phyloP scores from a whole-genome alignment of 1,140 invertebrate genomes.

The Drosophila lini region DNA sequence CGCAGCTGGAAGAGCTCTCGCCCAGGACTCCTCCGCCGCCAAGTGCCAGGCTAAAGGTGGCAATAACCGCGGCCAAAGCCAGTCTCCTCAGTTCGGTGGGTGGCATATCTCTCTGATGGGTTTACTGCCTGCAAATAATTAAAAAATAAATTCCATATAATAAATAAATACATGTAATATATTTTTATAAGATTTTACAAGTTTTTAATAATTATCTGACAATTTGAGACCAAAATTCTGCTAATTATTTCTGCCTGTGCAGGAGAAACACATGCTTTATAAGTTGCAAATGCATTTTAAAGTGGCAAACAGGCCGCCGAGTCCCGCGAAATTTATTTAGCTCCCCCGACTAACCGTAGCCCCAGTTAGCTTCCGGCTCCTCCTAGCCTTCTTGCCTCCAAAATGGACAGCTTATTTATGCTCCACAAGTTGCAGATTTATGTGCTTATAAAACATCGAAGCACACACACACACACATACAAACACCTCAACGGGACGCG shows the following conservation, averaged over 20 bases:
- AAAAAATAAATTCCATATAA: background rate
- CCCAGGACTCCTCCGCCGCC: slow-evolving; percentile 27
- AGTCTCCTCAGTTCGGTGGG: slow-evolving; percentile 58
- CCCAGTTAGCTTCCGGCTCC: slow-evolving; percentile 4
- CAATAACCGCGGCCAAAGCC: slow-evolving; percentile 39
- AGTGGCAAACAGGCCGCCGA: slow-evolving; percentile 37
- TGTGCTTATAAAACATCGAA: slow-evolving; percentile 62
- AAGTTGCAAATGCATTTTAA: slow-evolving; percentile 70
- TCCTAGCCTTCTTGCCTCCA: background rate
- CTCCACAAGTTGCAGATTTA: slow-evolving; percentile 70
- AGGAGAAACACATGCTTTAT: slow-evolving; percentile 43
- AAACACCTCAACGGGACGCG: slow-evolving; percentile 10
- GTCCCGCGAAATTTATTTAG: slow-evolving; percentile 35
- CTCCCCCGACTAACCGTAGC: slow-evolving; percentile 13
- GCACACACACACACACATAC: background rate
- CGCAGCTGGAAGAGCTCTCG: slow-evolving; percentile 83
- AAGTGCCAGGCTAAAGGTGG: slow-evolving; percentile 40
- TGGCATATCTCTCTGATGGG: slow-evolving; percentile 29
- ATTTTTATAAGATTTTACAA: background rate
- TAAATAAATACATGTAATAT: background rate
- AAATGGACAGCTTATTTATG: slow-evolving; percentile 57
- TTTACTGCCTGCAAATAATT: slow-evolving; percentile 53
- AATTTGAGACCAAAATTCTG: fast-evolving
- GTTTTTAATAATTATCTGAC: background rate
- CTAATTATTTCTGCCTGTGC: slow-evolving; percentile 1